A percentile compares a stretch with the other conserved stretches of the same genome.
Evolutionary conservation across 1,140 invertebrate species (phyloP).

Genomic region (Drosophila chauvacae): DNA sequence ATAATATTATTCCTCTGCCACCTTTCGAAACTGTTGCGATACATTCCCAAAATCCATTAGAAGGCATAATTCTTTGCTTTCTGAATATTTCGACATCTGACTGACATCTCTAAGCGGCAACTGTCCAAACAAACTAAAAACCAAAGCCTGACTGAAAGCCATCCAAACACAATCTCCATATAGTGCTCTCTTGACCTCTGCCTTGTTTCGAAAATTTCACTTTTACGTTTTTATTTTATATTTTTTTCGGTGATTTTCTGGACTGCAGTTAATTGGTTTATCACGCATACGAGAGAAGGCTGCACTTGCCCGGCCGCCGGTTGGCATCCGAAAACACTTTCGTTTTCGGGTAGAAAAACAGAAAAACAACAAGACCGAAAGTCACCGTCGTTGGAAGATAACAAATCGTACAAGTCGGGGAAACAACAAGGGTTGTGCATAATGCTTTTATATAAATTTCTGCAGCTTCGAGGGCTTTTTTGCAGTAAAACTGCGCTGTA

Average conservation of each 20-base stretch:
- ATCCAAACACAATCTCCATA: constrained; percentile 9
- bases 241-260: constrained; percentile 31
- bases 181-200: constrained; percentile 26
- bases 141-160: constrained; percentile 9
- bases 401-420: constrained; percentile 33
- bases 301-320: constrained; percentile 59
- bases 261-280: constrained; percentile 74
- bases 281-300: constrained; percentile 65
- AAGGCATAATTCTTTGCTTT: constrained; percentile 4
- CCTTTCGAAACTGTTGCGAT: neutral
- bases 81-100: constrained; percentile 31
- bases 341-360: constrained; percentile 48
- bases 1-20: neutral
- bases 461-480: constrained; percentile 21
- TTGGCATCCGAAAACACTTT: constrained; percentile 73
- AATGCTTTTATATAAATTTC: constrained; percentile 39
- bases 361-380: constrained; percentile 48
- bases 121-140: constrained; percentile 28
- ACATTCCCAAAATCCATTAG: constrained; percentile 15
- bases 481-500: constrained; percentile 10
- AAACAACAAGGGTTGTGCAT: constrained; percentile 39
- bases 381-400: constrained; percentile 16
- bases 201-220: constrained; percentile 55
- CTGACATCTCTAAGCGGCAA: constrained; percentile 11
- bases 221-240: constrained; percentile 42